Evolutionary conservation across 2,113 vertebrate genomes (phyloP).

Genomic region (Mohoua ochrocephala): DNA sequence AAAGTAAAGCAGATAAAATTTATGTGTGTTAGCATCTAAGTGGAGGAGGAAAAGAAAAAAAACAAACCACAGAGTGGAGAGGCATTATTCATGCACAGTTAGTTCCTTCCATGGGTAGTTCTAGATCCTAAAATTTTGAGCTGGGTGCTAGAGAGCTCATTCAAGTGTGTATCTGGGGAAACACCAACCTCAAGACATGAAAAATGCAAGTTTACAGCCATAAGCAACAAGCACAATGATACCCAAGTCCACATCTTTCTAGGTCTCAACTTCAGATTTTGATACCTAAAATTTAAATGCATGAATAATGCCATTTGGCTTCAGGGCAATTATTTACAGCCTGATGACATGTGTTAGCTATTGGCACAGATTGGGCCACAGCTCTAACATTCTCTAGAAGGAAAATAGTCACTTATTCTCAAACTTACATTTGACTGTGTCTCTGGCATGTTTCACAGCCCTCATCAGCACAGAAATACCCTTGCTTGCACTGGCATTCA

Average conservation of each 20-base stretch:
- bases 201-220: neutral
- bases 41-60: fast-evolving
- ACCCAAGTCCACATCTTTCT: neutral
- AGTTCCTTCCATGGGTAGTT: neutral
- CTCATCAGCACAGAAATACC: neutral
- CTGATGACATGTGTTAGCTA: neutral
- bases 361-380: neutral
- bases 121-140: neutral
- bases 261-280: neutral
- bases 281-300: neutral
- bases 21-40: neutral
- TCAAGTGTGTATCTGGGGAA: neutral
- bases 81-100: neutral
- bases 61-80: neutral
- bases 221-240: neutral
- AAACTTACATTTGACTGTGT: neutral
- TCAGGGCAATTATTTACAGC: neutral
- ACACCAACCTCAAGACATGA: neutral
- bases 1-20: neutral
- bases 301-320: neutral
- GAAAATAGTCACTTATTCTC: neutral
- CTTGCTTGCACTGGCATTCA: constrained; percentile 28
- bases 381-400: neutral
- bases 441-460: constrained; percentile 39
- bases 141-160: neutral